These are phyloP conservation scores for Alligator mississippiensis DNA, from an alignment of 2,113 vertebrate species.

Conservation along the genomic window DNA sequence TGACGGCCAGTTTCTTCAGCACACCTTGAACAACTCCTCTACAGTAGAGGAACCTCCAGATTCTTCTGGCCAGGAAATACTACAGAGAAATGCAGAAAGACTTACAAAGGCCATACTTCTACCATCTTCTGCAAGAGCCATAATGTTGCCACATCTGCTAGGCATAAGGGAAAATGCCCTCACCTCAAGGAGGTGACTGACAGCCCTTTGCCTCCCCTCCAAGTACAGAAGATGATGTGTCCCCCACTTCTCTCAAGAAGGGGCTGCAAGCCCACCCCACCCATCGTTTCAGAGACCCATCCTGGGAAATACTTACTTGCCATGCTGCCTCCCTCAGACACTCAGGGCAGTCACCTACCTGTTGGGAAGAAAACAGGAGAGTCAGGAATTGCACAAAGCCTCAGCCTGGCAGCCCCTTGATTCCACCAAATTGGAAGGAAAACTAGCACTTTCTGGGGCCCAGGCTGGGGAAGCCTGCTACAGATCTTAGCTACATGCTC, in stretches of 20 bases:
- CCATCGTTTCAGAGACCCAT: neutral
- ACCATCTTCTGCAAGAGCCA: slow-evolving; percentile 25
- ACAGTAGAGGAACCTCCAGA: too few relatives aligned
- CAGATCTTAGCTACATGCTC: neutral
- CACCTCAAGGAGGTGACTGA: neutral
- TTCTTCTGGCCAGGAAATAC: neutral
- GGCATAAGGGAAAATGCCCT: accelerated
- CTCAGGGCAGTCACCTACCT: slow-evolving; percentile 63
- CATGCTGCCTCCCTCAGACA: slow-evolving; percentile 69
- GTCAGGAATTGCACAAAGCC: neutral
- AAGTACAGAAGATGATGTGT: neutral
- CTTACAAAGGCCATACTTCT: neutral
- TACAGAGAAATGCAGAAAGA: neutral
- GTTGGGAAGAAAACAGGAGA: slow-evolving; percentile 63
- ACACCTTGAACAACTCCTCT: too few relatives aligned
- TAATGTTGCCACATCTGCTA: neutral
- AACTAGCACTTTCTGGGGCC: neutral
- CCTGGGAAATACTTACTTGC: slow-evolving; percentile 75
- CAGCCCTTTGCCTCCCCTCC: neutral
- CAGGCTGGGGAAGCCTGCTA: neutral
- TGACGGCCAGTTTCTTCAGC: too few relatives aligned
- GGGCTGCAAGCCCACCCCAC: neutral
- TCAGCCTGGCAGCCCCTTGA: neutral
- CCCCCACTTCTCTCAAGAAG: neutral
- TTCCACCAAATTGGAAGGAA: neutral